These are phyloP conservation scores for Ruditapes philippinarum DNA, from an alignment of 1,140 invertebrate species.

Conservation along the genomic window DNA sequence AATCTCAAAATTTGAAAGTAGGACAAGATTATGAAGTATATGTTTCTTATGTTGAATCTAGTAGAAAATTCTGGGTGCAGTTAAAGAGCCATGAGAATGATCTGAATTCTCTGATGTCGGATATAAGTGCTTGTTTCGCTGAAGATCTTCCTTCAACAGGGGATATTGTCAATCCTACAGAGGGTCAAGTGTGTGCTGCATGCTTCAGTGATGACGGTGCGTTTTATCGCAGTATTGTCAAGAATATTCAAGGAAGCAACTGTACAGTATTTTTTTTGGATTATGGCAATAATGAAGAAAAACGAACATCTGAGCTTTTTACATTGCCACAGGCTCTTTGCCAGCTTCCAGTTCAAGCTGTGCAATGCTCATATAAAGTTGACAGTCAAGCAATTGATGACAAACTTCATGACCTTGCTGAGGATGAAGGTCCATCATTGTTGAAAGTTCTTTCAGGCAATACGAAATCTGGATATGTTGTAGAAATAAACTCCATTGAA, in stretches of 20 bases:
- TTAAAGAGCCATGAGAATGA: conserved; percentile 66
- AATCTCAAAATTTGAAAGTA: conserved; percentile 27
- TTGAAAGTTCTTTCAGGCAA: conserved; percentile 65
- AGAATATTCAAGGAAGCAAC: conserved; percentile 87
- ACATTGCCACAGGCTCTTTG: conserved; percentile 69
- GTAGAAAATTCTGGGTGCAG: conserved; percentile 75
- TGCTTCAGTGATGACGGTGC: conserved; percentile 91
- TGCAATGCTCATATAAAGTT: conserved; percentile 69
- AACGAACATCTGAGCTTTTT: conserved; percentile 67
- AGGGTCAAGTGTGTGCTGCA: conserved; percentile 87
- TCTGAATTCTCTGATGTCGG: conserved; percentile 69
- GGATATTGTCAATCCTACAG: conserved; percentile 58
- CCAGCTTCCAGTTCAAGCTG: conserved; percentile 68
- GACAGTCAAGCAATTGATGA: conserved; percentile 67
- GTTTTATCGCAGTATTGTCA: conserved; percentile 93
- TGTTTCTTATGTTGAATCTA: conserved; percentile 71
- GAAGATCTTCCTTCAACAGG: conserved; percentile 58
- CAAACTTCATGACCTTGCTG: conserved; percentile 69
- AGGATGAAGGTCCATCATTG: conserved; percentile 52
- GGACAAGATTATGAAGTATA: conserved; percentile 65
- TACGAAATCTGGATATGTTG: conserved; percentile 63
- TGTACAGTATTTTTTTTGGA: conserved; percentile 93
- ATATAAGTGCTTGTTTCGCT: conserved; percentile 68
- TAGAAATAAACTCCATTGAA: conserved; percentile 71
- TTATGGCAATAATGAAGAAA: conserved; percentile 87